Evolutionary conservation across 2,797 vertebrate genomes (phyloP).

Genomic region (Acanthopagrus latus): DNA sequence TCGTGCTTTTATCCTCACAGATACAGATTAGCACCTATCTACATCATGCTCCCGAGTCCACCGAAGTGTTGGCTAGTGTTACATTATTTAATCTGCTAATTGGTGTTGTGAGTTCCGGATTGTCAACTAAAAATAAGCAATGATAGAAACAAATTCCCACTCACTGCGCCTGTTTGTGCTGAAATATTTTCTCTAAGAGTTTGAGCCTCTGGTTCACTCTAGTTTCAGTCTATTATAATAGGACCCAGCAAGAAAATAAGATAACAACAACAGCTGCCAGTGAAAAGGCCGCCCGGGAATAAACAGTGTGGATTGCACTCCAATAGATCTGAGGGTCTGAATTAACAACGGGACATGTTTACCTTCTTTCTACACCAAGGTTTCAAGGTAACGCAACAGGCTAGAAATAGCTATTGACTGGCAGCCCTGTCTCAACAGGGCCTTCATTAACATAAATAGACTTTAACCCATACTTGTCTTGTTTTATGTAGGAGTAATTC

Average conservation of each 20-base stretch:
- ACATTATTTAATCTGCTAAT: background rate
- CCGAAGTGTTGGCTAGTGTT: background rate
- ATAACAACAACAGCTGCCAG: background rate
- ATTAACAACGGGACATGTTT: constrained; percentile 7
- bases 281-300: background rate
- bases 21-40: background rate
- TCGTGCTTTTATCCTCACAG: background rate
- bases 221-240: background rate
- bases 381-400: constrained; percentile 3
- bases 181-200: background rate
- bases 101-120: background rate
- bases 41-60: background rate
- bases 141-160: background rate
- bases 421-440: background rate
- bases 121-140: background rate
- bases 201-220: background rate
- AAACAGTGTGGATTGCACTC: background rate
- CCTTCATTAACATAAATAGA: constrained; percentile 19
- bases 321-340: background rate
- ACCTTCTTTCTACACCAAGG: background rate
- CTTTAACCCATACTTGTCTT: constrained; percentile 7
- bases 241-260: background rate
- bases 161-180: background rate
- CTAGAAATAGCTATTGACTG: constrained; percentile 20
- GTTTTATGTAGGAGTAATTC: background rate